phyloP scores from a whole-genome alignment of 2,113 vertebrate genomes.

The Arizona elegans region DNA sequence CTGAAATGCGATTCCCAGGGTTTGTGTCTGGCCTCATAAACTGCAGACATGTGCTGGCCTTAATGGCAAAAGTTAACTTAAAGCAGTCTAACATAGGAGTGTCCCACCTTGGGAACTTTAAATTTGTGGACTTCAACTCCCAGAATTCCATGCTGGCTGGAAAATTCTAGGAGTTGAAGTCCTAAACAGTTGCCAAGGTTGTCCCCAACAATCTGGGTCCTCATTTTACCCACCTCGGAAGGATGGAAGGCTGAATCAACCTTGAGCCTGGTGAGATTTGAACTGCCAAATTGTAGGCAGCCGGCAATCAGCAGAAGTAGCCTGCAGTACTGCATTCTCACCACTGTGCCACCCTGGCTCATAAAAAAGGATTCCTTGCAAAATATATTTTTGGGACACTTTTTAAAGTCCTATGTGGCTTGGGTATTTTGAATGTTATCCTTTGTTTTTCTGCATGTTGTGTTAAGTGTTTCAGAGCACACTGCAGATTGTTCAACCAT shows the following conservation, averaged over 20 bases:
- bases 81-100: neutral
- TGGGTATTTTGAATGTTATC: neutral
- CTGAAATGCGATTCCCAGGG: neutral
- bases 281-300: too few relatives aligned
- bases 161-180: neutral
- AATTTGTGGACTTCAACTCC: neutral
- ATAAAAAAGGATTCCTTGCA: neutral
- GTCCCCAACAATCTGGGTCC: too few relatives aligned
- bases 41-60: neutral
- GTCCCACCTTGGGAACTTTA: neutral
- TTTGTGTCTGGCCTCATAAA: neutral
- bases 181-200: neutral
- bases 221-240: too few relatives aligned
- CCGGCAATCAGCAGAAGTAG: too few relatives aligned
- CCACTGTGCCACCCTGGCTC: too few relatives aligned
- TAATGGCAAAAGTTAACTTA: neutral
- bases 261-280: too few relatives aligned
- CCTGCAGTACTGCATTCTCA: too few relatives aligned
- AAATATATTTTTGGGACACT: neutral
- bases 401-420: neutral
- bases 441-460: neutral
- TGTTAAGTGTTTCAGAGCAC: neutral
- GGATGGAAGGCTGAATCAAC: too few relatives aligned
- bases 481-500: neutral
- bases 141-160: neutral